Base-by-base conservation (phyloP, 2,113 vertebrate genomes). In the Aldabrachelys gigantea region DNA sequence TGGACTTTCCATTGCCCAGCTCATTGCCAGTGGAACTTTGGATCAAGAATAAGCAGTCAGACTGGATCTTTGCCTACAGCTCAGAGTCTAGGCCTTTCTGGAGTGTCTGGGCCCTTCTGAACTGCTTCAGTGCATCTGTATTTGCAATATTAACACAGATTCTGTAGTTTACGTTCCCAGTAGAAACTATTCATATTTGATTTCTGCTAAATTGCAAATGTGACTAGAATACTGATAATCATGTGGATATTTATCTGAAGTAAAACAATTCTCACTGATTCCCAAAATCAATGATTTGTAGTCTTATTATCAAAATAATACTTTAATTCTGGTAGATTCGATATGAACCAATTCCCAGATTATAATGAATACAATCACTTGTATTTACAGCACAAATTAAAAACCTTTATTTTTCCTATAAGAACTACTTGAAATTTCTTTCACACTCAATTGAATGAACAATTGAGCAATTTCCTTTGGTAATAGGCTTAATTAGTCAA, bases 401-500 rank as follows among this genome's bases (percentile, higher is more conserved):
- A 97, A 91, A 38, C 8, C 38, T 89, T 54, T 72, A 25, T 91
- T 91, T 93, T 87, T 85, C 4, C 65, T 96, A 44, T 82, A 56
- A 65, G 24, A 92, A 92, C 85, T 86, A 86, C 78, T 93, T 82
- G 92, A 87, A 92, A 87, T 92, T 94, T 96, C 80, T 76, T 96
- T 94, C 80, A 95, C 44, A 92, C 53, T 90, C 62, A 88, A 6
- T 65, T 96, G 72, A 94, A 81, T 92, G 52, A 95, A 92, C 44
- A 94, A 89, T 72, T 97, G 84, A 81, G 65, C 91, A 82, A 96
- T 97, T 92, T 94, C 54, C 78, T 94, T 92, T 89, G 52, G 13
- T 96, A 92, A 95, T 76, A 89, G 90, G 54, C 52, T 95, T 97
- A 92, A 93, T 95, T 90, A 94, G 95, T 95, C 50, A 88, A 57